Evolutionary conservation across 2,113 vertebrate genomes (phyloP), one percentile per base, ranked within the genome.

Genomic region (Sylvietta virens): DNA sequence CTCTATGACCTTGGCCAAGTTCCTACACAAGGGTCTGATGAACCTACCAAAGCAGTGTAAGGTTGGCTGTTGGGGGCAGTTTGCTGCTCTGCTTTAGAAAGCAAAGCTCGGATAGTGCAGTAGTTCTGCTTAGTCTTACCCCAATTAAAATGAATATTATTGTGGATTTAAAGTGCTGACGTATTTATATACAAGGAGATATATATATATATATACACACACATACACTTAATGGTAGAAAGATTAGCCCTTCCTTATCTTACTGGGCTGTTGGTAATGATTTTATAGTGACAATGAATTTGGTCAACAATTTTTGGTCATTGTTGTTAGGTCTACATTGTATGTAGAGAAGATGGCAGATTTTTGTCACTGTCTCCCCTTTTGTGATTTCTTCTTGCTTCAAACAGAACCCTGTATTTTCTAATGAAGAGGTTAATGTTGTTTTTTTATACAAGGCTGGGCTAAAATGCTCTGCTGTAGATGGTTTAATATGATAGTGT

Each of bases 201-300:
- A 22, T 13, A 19, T 13, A 13, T 5, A 8, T 10, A 19, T 3
- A 30, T 2, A 37, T 7, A 37, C 7, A 10, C 4, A 13, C 3
- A 24, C 2, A 33, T 3, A 57, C 14, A n/a, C 4, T 27, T 42
- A 11, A 30, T 27, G 10, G 28, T 57, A 61, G 19, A 61, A 72
- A 62, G n/a, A 30, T 21, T 74, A 47, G 31, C 17, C 14, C 15
- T 30, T 73, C 24, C 10, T 54, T 53, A 11, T 42, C 13, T 70
- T 67, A 21, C 7, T 37, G 33, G 37, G 18, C 11, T 67, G 7
- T 54, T 88, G 8, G 18, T 61, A 47, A 9, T 45, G 28, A 42
- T 89, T 81, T 22, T 28, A 9, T 33, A 65, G 8, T 47, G 58
- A 51, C 37, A 62, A 44, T 40, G 44, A 56, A 18, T 18, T 51